Conservation (phyloP, 2,797 vertebrate genomes). For the Oryzias dopingdopingensis region DNA sequence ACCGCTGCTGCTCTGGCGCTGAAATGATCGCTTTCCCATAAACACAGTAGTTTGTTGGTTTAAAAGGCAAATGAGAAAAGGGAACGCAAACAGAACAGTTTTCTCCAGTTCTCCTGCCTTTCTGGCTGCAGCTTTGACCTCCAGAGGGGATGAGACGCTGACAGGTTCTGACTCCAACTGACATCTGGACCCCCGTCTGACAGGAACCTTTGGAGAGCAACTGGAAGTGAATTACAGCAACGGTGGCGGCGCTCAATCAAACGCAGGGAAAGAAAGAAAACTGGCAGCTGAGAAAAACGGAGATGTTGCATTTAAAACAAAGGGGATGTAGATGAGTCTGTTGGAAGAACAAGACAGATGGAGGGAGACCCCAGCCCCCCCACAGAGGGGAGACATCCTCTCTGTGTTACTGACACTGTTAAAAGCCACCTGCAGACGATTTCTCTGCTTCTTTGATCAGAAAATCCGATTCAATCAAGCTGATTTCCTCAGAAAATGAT, state of each 20-base stretch:
- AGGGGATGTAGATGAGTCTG: slow-evolving; percentile 4
- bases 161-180: slow-evolving; percentile 63
- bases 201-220: slow-evolving; percentile 52
- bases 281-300: not conserved
- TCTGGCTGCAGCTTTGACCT: slow-evolving; percentile 35
- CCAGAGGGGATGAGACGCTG: slow-evolving; percentile 34
- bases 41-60: slow-evolving; percentile 7
- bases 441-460: slow-evolving; percentile 13
- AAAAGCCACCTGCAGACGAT: slow-evolving; percentile 20
- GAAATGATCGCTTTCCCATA: slow-evolving; percentile 24
- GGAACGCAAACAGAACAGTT: not conserved
- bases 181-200: slow-evolving; percentile 57
- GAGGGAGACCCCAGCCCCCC: slow-evolving; percentile 63
- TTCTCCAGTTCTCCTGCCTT: slow-evolving; percentile 8
- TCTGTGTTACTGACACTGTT: slow-evolving; percentile 34
- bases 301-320: slow-evolving; percentile 38
- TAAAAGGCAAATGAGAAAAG: slow-evolving; percentile 16
- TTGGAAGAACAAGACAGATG: slow-evolving; percentile 10
- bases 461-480: not conserved
- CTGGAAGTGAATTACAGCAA: slow-evolving; percentile 61
- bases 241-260: slow-evolving; percentile 14
- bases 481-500: not conserved
- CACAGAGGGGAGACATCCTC: slow-evolving; percentile 62
- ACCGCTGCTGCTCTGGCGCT: slow-evolving; percentile 14
- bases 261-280: not conserved